These are phyloP conservation scores for Drosophila villosipedis DNA, from an alignment of 2,888 invertebrate genomes.

Conservation along the genomic window DNA sequence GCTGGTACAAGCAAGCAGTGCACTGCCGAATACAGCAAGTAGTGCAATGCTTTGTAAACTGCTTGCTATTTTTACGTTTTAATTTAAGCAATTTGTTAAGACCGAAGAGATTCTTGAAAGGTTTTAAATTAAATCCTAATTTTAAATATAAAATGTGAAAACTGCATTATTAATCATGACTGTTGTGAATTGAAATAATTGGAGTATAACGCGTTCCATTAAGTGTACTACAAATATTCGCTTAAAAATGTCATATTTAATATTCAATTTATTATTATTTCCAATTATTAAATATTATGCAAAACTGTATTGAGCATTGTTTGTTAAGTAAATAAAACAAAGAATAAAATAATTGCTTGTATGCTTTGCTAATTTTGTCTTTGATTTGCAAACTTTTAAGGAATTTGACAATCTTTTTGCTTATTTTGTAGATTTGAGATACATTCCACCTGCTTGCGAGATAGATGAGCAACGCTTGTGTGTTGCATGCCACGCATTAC, in stretches of 20 bases:
- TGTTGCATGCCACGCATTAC: conserved; percentile 33
- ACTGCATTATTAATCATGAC: neutral
- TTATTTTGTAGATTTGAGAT: conserved; percentile 6
- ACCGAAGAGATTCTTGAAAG: neutral
- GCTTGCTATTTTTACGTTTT: neutral
- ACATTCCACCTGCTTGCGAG: conserved; percentile 27
- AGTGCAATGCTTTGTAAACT: conserved; percentile 1
- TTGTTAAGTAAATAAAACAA: neutral
- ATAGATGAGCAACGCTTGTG: neutral
- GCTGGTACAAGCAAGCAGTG: neutral
- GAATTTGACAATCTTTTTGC: neutral
- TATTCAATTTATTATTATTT: neutral
- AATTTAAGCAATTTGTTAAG: neutral
- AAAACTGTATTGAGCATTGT: neutral
- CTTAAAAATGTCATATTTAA: neutral
- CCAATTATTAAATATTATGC: neutral
- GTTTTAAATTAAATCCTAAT: neutral
- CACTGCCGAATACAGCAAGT: neutral
- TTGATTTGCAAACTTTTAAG: neutral
- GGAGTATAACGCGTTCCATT: neutral
- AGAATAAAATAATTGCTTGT: neutral
- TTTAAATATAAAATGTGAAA: neutral
- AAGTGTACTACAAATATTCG: neutral
- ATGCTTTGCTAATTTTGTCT: neutral
- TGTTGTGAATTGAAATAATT: neutral